phyloP scores from a whole-genome alignment of 2,888 invertebrate species.

The Athripsodes cinereus region DNA sequence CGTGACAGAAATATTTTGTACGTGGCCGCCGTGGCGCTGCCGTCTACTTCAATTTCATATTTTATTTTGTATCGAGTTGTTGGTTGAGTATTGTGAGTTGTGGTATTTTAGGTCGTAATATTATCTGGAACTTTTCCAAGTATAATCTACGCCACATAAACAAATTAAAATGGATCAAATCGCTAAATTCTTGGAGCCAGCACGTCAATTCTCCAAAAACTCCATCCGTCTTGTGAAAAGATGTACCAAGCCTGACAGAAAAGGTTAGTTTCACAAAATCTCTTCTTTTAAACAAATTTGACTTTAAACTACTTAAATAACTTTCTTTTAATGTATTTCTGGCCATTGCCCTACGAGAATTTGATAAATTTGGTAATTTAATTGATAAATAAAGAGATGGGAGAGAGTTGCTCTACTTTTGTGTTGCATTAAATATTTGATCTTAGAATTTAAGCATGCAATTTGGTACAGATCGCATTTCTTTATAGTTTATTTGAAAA shows the following conservation, averaged over 20 bases:
- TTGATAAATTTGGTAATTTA: too few species aligned
- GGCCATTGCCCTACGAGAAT: too few species aligned
- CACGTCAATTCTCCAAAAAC: conserved; percentile 95
- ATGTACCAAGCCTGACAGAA: conserved; percentile 98
- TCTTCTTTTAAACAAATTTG: too few species aligned
- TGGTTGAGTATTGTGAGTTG: neutral
- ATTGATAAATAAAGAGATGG: too few species aligned
- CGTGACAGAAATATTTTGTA: conserved; percentile 22
- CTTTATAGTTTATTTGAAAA: neutral
- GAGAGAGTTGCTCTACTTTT: too few species aligned
- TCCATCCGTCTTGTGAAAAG: conserved; percentile 96
- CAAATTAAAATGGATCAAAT: conserved; percentile 87
- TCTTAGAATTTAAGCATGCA: too few species aligned
- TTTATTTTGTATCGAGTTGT: neutral
- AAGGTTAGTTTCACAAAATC: conserved; percentile 55
- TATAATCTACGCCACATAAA: conserved; percentile 1
- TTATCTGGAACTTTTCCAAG: conserved; percentile 2
- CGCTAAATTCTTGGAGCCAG: conserved; percentile 89
- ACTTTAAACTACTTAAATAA: too few species aligned
- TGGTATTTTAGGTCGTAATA: neutral
- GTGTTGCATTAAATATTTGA: too few species aligned
- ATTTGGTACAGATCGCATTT: neutral
- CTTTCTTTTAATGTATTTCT: too few species aligned
- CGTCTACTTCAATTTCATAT: neutral
- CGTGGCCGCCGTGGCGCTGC: conserved; percentile 15